phyloP scores from a whole-genome alignment of 2,113 vertebrate genomes.

The Monarcha castaneiventris region DNA sequence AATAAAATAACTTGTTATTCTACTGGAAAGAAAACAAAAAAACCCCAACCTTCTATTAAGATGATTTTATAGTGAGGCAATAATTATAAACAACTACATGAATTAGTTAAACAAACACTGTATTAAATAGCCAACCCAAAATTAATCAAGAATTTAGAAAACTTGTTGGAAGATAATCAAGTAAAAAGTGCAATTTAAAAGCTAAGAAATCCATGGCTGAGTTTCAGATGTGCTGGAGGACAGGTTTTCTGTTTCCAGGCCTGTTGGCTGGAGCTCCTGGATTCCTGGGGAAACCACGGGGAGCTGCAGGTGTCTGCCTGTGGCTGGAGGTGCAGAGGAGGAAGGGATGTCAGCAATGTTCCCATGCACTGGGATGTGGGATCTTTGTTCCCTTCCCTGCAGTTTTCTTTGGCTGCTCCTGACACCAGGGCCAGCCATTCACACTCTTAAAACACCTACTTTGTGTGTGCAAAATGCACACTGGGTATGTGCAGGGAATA shows the following conservation, averaged over 20 bases:
- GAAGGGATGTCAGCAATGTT: background rate
- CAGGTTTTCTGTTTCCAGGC: background rate
- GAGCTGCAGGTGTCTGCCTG: background rate
- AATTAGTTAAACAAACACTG: slow-evolving; percentile 70
- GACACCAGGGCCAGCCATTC: background rate
- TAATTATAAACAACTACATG: slow-evolving; percentile 70
- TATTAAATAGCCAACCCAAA: slow-evolving; percentile 51
- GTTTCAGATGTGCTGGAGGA: background rate
- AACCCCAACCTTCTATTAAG: slow-evolving; percentile 44
- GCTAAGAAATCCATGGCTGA: background rate
- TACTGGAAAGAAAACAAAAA: slow-evolving; percentile 67
- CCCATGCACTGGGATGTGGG: background rate
- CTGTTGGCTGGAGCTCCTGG: background rate
- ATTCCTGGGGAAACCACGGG: background rate
- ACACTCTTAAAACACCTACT: background rate
- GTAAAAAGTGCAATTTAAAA: slow-evolving; percentile 17
- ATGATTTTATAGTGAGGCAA: slow-evolving; percentile 69
- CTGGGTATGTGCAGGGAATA: background rate
- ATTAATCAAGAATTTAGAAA: slow-evolving; percentile 50
- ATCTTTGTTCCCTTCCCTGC: background rate
- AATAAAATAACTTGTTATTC: slow-evolving; percentile 77
- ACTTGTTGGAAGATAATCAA: slow-evolving; percentile 25
- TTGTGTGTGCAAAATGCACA: background rate
- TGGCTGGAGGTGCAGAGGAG: background rate
- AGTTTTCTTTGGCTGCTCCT: background rate